A percentile compares a stretch with the other conserved stretches of the same genome.
Evolutionary conservation across 2,113 vertebrate species (phyloP).

Genomic region (Hippopotamus amphibius): DNA sequence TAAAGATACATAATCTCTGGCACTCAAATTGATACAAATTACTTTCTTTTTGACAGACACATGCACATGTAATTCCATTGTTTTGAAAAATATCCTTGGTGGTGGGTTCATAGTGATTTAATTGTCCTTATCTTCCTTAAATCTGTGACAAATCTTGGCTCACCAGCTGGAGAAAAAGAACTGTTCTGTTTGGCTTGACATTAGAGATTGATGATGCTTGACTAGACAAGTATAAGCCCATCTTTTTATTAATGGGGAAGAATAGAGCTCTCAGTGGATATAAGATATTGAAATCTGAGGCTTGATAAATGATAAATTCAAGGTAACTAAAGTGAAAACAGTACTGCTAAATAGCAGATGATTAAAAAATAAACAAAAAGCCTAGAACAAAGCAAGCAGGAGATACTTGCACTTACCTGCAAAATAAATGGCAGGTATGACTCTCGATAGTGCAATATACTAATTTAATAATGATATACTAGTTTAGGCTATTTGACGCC

Average conservation of each 20-base stretch:
- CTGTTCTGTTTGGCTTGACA: constrained; percentile 82
- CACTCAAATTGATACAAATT: constrained; percentile 73
- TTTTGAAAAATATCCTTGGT: constrained; percentile 68
- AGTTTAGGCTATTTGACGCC: background rate
- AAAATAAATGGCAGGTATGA: constrained; percentile 23
- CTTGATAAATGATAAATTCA: constrained; percentile 77
- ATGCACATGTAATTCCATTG: constrained; percentile 37
- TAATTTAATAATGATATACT: background rate
- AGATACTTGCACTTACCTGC: constrained; percentile 36
- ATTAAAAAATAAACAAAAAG: background rate
- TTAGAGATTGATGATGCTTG: constrained; percentile 84
- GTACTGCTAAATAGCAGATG: constrained; percentile 41
- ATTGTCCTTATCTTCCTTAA: constrained; percentile 77
- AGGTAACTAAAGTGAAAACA: constrained; percentile 67
- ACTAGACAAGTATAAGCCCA: constrained; percentile 79
- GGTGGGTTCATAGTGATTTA: constrained; percentile 73
- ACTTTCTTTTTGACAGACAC: constrained; percentile 65
- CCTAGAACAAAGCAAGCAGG: constrained; percentile 55
- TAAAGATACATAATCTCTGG: constrained; percentile 64
- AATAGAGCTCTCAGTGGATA: constrained; percentile 56
- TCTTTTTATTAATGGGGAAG: constrained; percentile 75
- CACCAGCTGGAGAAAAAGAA: constrained; percentile 83
- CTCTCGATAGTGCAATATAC: background rate
- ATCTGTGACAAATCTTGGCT: constrained; percentile 79
- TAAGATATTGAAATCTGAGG: constrained; percentile 78